Evolutionary conservation across 1,140 invertebrate species (phyloP).

Genomic region (Harpegnathos saltator): DNA sequence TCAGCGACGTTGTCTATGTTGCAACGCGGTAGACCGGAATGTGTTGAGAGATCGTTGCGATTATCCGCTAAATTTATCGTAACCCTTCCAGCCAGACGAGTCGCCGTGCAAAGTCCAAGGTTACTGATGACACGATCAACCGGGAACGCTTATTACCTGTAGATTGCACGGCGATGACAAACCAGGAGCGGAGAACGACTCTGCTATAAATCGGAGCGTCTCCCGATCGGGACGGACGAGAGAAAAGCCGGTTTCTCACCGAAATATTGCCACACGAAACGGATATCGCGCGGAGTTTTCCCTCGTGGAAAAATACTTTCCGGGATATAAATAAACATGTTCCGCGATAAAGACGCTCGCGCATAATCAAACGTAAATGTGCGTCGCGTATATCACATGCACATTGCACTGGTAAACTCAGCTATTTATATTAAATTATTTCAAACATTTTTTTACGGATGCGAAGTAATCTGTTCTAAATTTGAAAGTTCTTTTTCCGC

Average conservation of each 20-base stretch:
- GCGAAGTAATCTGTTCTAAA: not conserved
- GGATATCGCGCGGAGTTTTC: no score
- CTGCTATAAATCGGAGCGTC: not conserved
- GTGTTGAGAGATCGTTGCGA: conserved; percentile 31
- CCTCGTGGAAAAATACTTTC: no score
- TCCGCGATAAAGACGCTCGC: no score
- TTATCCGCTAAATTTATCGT: conserved; percentile 66
- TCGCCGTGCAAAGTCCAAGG: conserved; percentile 79
- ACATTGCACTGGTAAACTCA: no score
- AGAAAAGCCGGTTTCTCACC: not conserved
- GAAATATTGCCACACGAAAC: not conserved
- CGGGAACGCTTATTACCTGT: conserved; percentile 63
- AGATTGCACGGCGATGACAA: conserved; percentile 57
- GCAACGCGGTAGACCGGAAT: conserved; percentile 1
- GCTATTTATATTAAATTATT: no score
- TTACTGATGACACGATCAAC: conserved; percentile 64
- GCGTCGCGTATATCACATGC: not conserved
- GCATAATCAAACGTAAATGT: no score
- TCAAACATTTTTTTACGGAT: not conserved
- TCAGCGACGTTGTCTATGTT: not conserved
- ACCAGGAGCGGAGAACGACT: conserved; percentile 4
- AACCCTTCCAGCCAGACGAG: conserved; percentile 58
- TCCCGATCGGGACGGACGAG: not conserved
- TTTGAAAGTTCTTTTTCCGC: no score
- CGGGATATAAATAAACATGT: no score